Evolutionary conservation across 2,113 vertebrate species (phyloP).

Genomic region (Rhegmatorhina hoffmannsi): DNA sequence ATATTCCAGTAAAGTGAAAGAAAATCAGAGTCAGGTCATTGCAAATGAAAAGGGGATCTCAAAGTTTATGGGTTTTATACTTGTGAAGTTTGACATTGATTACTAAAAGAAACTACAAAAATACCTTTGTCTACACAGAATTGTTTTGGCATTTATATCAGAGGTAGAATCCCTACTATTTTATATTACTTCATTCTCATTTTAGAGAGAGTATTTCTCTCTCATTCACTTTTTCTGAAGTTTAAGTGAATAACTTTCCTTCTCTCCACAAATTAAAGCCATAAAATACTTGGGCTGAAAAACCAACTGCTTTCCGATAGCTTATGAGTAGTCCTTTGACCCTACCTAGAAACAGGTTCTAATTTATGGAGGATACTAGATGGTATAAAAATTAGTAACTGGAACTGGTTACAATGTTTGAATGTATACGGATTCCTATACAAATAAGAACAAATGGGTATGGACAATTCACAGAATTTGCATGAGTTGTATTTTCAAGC

Average conservation of each 20-base stretch:
- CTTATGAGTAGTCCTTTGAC: background rate
- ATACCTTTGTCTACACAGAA: background rate
- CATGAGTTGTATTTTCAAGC: background rate
- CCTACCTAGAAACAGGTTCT: background rate
- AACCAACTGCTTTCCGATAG: background rate
- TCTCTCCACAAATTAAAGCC: background rate
- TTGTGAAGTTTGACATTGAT: background rate
- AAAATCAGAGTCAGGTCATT: background rate
- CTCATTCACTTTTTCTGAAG: background rate
- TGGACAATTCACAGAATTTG: background rate
- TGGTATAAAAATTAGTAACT: background rate
- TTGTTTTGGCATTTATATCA: background rate
- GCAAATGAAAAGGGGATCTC: background rate
- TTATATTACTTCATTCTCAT: background rate
- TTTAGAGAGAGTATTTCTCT: background rate
- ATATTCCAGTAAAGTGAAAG: background rate
- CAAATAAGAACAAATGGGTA: background rate
- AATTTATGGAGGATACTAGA: background rate
- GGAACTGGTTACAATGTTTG: background rate
- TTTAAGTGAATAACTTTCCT: background rate
- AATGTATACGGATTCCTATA: background rate
- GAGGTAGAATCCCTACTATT: background rate
- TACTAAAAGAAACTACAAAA: background rate
- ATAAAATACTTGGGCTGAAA: background rate
- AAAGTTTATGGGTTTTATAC: background rate